Percentiles rank a stretch among this genome's conserved stretches.
Conservation (phyloP, 2,888 invertebrate genomes). For the Eilema griseolum region DNA sequence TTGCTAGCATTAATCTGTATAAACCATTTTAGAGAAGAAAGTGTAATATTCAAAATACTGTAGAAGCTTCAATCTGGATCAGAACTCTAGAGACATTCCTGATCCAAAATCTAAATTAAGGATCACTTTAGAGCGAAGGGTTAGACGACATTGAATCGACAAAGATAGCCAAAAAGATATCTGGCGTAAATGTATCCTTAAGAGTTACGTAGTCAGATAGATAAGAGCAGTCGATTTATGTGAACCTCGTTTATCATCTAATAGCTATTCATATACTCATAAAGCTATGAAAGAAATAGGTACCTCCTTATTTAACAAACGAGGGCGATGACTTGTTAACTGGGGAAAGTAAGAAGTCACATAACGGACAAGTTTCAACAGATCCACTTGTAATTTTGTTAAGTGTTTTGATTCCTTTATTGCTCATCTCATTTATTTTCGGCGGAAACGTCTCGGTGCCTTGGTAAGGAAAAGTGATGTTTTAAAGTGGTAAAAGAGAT, state of each 20-base stretch:
- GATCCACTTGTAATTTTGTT: slow-evolving; percentile 35
- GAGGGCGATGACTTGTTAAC: slow-evolving; percentile 25
- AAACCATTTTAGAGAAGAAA: no score
- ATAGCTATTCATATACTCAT: slow-evolving; percentile 2
- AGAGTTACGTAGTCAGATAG: not conserved
- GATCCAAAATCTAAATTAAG: not conserved
- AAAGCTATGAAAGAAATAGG: slow-evolving; percentile 6
- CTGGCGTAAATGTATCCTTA: not conserved
- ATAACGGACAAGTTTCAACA: slow-evolving; percentile 47
- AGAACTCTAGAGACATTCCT: not conserved
- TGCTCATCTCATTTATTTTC: slow-evolving; percentile 31
- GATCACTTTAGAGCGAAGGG: not conserved
- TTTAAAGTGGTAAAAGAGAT: slow-evolving; percentile 12
- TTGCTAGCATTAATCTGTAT: no score
- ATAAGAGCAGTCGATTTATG: not conserved
- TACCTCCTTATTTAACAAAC: slow-evolving; percentile 35
- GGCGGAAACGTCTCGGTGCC: slow-evolving; percentile 16
- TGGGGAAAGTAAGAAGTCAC: slow-evolving; percentile 43
- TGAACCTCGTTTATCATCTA: not conserved
- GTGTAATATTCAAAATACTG: no score
- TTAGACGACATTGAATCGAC: not conserved
- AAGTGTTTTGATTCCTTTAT: slow-evolving; percentile 40
- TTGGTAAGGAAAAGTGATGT: slow-evolving; percentile 11
- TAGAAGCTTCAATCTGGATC: not conserved
- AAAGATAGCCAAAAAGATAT: not conserved